Evolutionary conservation across 2,113 vertebrate genomes (phyloP), one percentile per base, ranked within the genome.

Genomic region (Anarrhichthys ocellatus): DNA sequence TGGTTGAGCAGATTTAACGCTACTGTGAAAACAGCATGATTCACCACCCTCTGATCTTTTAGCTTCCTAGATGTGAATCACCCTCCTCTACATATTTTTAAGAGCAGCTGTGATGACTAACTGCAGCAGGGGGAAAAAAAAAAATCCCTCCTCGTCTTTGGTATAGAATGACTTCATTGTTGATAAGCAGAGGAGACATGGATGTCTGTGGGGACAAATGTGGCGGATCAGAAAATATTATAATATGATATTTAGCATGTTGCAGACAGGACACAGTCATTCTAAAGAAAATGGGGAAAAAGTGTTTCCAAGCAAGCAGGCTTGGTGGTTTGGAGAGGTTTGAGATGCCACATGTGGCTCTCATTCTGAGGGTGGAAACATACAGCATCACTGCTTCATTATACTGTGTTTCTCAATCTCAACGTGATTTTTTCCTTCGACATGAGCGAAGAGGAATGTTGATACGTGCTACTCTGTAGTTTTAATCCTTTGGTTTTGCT

Each of bases 11-110:
- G 89, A 91, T 87, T 91, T 90, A 84, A 87, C 78, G 46, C 80
- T 80, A 75, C 81, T 46, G 54, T 82, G 87, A 87, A 90, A 89
- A 87, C 64, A 42, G 73, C 65, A 15, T 93, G 91, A 92, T 88
- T 92, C 90, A 91, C 74, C 81, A 78, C 70, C 83, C 86, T 91
- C 77, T 89, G 88, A 89, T 93, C 86, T 84, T 85, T 90, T 73
- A 81, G 90, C 89, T 87, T 92, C 87, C 71, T 64, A 24, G 15
- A 85, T 78, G 71, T 89, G 90, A 92, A 88, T 92, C 91, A 90
- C 74, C 75, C 83, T 78, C 73, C 73, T 82, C 73, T 70, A 83
- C 80, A 81, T 68, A 76, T 91, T 81, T 90, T 88, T 80, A 90
- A 88, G 79, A 88, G 77, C 87, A 81, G 82, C 82, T 83, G 83